Conservation (phyloP, 2,113 vertebrate genomes). For the Sapayoa aenigma region DNA sequence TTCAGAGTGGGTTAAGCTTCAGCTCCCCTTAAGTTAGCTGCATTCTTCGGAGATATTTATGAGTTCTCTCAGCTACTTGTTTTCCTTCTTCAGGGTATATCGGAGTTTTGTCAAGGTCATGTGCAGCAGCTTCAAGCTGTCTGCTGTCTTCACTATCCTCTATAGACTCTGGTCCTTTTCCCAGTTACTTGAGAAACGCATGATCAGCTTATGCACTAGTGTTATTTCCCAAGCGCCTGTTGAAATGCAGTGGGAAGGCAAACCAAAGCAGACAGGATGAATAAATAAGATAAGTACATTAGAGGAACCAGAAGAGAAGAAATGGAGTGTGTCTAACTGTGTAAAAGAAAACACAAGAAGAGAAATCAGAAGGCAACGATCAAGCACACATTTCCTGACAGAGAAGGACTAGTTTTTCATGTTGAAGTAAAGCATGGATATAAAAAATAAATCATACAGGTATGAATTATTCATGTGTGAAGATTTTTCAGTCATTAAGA, state of each 20-base stretch:
- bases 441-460: conserved; percentile 72
- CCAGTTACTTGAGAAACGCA: background rate
- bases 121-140: too few species aligned
- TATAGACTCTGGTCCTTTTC: background rate
- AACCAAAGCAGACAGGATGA: conserved; percentile 24
- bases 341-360: conserved; percentile 65
- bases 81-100: too few species aligned
- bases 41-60: too few species aligned
- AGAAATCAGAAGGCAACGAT: conserved; percentile 61
- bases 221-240: conserved; percentile 44
- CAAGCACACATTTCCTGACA: conserved; percentile 54
- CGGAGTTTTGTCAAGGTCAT: too few species aligned
- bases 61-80: too few species aligned
- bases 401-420: conserved; percentile 69
- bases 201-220: background rate
- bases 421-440: conserved; percentile 55
- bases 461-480: conserved; percentile 80
- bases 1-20: too few species aligned
- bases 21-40: too few species aligned
- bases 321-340: conserved; percentile 57
- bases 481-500: conserved; percentile 76
- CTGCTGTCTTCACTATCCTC: too few species aligned
- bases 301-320: conserved; percentile 55
- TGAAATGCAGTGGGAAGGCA: conserved; percentile 24
- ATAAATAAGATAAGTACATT: conserved; percentile 31